Conservation (phyloP, 2,797 vertebrate genomes). For the Hydrocynus forskahlii region DNA sequence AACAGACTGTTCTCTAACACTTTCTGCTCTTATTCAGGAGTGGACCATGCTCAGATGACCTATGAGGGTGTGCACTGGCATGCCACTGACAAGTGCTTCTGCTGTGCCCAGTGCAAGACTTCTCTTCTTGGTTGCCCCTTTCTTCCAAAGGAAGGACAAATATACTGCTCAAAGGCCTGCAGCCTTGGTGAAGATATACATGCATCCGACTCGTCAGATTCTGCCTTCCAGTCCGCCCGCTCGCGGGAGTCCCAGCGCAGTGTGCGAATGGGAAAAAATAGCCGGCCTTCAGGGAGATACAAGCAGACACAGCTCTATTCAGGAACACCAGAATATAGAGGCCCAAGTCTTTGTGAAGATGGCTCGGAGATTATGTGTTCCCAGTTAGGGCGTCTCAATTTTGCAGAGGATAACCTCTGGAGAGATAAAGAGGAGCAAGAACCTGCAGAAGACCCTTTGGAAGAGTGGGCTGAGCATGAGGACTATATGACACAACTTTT, state of each 20-base stretch:
- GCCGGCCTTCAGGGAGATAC: constrained; percentile 88
- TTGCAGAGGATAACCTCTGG: constrained; percentile 54
- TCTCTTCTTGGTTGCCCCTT: constrained; percentile 94
- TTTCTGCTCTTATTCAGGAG: constrained; percentile 75
- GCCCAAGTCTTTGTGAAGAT: constrained; percentile 73
- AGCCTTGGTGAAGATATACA: constrained; percentile 92
- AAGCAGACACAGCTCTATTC: constrained; percentile 87
- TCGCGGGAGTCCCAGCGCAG: constrained; percentile 93
- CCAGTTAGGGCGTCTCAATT: constrained; percentile 40
- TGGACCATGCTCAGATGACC: constrained; percentile 98
- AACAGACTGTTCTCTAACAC: not conserved
- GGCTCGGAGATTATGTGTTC: constrained; percentile 53
- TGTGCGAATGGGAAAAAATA: constrained; percentile 91
- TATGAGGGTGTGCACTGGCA: constrained; percentile 98
- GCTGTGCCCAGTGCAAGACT: constrained; percentile 92
- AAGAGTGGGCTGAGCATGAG: constrained; percentile 97
- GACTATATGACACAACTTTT: constrained; percentile 98
- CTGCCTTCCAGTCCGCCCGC: constrained; percentile 93
- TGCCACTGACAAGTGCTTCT: constrained; percentile 93
- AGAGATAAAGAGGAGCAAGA: constrained; percentile 77
- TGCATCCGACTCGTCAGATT: constrained; percentile 93
- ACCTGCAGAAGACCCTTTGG: constrained; percentile 83
- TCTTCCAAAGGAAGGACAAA: constrained; percentile 92
- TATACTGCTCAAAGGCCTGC: constrained; percentile 96
- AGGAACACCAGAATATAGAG: constrained; percentile 80